A percentile compares a stretch with the other conserved stretches of the same genome.
phyloP scores from a whole-genome alignment of 2,888 invertebrate species.

The Asteroscopus sphinx region DNA sequence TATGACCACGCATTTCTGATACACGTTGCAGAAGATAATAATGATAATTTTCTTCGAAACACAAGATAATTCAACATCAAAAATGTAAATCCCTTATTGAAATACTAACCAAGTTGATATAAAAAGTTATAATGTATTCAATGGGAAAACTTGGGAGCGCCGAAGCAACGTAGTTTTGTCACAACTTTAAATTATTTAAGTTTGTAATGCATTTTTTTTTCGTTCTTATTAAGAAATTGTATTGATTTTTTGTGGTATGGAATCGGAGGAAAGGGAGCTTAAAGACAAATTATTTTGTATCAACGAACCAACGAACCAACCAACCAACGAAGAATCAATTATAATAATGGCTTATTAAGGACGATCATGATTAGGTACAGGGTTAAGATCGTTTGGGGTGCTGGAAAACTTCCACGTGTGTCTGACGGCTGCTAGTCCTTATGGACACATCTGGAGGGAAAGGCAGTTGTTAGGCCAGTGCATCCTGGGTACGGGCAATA shows the following conservation, averaged over 20 bases:
- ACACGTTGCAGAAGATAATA: conserved; percentile 34
- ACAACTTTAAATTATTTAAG: conserved; percentile 53
- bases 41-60: conserved; percentile 25
- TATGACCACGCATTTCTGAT: too few species aligned
- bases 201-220: conserved; percentile 42
- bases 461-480: too few species aligned
- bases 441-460: too few species aligned
- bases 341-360: too few species aligned
- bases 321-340: too few species aligned
- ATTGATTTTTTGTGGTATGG: conserved; percentile 27
- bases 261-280: too few species aligned
- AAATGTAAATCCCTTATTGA: conserved; percentile 63
- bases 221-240: conserved; percentile 25
- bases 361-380: too few species aligned
- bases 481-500: too few species aligned
- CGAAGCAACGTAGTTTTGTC: conserved; percentile 38
- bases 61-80: conserved; percentile 51
- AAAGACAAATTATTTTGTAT: neutral
- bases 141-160: conserved; percentile 52
- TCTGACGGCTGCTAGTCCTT: too few species aligned
- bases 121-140: conserved; percentile 61
- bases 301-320: neutral
- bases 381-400: too few species aligned
- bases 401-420: too few species aligned
- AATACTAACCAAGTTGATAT: conserved; percentile 58